Base-by-base conservation (phyloP, 2,888 invertebrate species). In the Melanotus villosus region DNA sequence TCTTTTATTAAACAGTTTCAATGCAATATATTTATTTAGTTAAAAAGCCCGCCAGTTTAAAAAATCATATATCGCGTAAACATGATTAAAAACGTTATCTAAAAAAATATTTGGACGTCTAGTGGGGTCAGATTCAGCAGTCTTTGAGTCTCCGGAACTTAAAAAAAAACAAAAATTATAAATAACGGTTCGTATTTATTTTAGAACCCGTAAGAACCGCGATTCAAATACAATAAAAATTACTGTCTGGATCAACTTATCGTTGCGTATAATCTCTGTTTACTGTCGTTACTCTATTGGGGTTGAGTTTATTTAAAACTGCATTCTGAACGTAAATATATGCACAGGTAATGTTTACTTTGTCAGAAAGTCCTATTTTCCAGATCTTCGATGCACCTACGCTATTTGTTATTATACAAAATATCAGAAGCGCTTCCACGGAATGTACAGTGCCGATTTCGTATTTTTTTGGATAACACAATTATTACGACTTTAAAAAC, bases 1-100 rank as follows among this genome's bases (percentile, higher is more conserved):
- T n/a, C 34, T 34, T 12, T 34, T 34, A 34, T 5, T 5, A 12
- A 34, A 34, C n/a, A 12, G n/a, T 34, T 34, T 34, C 1, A 9
- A 1, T 12, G 34, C 34, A 12, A n/a, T n/a, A n/a, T n/a, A n/a
- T n/a, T n/a, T n/a, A n/a, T n/a, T n/a, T n/a, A n/a, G n/a, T n/a
- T n/a, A n/a, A 59, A 62, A 62, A 21, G 36, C 50, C 47, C 60
- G 60, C 60, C 50, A 62, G 60, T 62, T 62, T 23, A 12, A 18
- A n/a, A n/a, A 59, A 36, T 62, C 45, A 34, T 62, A 14, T 59
- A 59, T 59, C 16, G 18, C 50, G 60, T 62, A 62, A 62, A 62
- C 60, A 62, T 12, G 60, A 50, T 62, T 47, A 34, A 60, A 58
- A 30, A 45, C 47, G 45, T 60, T 60, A 60, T 60, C 60, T 30